Evolutionary conservation across 2,113 vertebrate species (phyloP).

Genomic region (Irena cyanogastra): DNA sequence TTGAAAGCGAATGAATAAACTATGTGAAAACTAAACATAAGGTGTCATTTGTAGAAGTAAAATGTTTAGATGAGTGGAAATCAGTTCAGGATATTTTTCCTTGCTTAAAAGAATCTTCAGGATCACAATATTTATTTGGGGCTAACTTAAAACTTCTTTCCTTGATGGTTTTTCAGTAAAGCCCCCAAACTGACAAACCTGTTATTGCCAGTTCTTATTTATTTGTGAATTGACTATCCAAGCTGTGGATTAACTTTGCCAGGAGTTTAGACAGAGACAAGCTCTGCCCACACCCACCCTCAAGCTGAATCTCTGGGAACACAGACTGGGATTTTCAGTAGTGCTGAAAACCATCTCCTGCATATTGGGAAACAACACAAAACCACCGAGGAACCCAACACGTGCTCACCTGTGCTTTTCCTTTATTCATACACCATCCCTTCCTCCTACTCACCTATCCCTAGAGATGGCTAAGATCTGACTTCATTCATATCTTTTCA

Average conservation of each 20-base stretch:
- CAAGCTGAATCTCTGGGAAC: neutral
- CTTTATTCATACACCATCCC: neutral
- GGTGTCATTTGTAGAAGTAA: neutral
- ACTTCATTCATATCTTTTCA: neutral
- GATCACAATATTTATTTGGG: neutral
- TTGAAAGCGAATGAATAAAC: neutral
- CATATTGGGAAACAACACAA: neutral
- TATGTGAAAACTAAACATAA: conserved; percentile 3
- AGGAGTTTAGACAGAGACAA: neutral
- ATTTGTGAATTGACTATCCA: neutral
- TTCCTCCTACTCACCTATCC: neutral
- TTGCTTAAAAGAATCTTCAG: neutral
- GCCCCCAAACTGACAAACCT: neutral
- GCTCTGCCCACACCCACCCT: neutral
- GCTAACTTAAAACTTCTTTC: neutral
- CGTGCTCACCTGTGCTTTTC: neutral
- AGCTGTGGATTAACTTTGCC: neutral
- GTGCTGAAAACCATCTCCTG: neutral
- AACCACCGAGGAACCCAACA: neutral
- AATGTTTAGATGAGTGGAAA: conserved; percentile 1
- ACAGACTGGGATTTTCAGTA: neutral
- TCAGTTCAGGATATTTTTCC: neutral
- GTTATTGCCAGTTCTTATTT: neutral
- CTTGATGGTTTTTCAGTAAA: neutral
- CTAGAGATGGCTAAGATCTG: neutral